These are phyloP conservation scores for Zaprionus gabonicus DNA, from an alignment of 1,140 invertebrate genomes.

Conservation along the genomic window DNA sequence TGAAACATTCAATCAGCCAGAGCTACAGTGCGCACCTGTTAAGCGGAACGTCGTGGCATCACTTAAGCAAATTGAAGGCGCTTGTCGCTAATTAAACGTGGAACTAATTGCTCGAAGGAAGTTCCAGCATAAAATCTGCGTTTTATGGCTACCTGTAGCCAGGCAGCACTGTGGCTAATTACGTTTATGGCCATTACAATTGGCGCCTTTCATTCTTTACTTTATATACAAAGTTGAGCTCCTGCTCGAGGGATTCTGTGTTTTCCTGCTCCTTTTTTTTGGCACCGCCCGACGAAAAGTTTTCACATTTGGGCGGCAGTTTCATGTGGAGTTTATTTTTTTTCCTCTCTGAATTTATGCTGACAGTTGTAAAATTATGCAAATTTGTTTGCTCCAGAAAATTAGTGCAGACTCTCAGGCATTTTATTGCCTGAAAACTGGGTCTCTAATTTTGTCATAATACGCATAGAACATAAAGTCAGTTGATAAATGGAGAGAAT, in stretches of 20 bases:
- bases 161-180: constrained; percentile 55
- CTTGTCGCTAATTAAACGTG: constrained; percentile 43
- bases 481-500: constrained; percentile 14
- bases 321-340: constrained; percentile 61
- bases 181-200: constrained; percentile 63
- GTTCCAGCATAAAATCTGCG: constrained; percentile 42
- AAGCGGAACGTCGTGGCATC: neutral
- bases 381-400: constrained; percentile 28
- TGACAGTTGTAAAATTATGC: constrained; percentile 67
- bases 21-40: constrained; percentile 23
- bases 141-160: constrained; percentile 37
- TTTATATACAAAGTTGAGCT: constrained; percentile 61
- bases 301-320: constrained; percentile 61
- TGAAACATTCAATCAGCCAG: constrained; percentile 34
- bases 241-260: constrained; percentile 20
- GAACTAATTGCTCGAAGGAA: constrained; percentile 44
- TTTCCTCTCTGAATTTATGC: constrained; percentile 56
- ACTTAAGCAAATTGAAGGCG: constrained; percentile 18
- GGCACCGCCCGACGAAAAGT: constrained; percentile 50
- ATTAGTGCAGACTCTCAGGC: constrained; percentile 21
- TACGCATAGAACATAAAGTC: constrained; percentile 21
- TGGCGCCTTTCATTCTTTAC: constrained; percentile 72
- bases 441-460: constrained; percentile 4
- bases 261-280: constrained; percentile 32
- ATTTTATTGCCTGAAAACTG: constrained; percentile 39